phyloP scores from a whole-genome alignment of 2,888 invertebrate genomes.

The Pheosia tremula region DNA sequence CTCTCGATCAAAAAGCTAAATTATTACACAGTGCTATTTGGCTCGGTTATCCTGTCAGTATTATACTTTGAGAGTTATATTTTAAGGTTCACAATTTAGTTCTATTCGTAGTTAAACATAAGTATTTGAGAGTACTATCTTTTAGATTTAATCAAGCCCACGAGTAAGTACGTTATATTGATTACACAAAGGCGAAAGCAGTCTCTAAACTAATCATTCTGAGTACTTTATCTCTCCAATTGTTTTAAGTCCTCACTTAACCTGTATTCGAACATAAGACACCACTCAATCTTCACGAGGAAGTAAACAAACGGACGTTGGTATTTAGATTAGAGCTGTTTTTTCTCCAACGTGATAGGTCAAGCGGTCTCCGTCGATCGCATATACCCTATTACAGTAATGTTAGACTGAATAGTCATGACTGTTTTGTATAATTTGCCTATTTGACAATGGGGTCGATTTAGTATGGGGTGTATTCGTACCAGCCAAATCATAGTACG shows the following conservation, averaged over 20 bases:
- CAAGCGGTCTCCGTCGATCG: constrained; percentile 9
- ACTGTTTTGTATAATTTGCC: not conserved
- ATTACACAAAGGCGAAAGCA: not conserved
- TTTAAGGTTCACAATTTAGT: too few relatives aligned
- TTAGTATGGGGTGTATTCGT: too few relatives aligned
- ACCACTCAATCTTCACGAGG: constrained; percentile 28
- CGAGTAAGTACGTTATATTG: not conserved
- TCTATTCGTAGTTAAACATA: too few relatives aligned
- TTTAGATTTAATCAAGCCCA: too few relatives aligned
- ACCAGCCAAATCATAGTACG: too few relatives aligned
- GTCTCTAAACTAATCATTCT: not conserved
- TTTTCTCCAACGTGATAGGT: constrained; percentile 23
- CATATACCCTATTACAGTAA: constrained; percentile 11
- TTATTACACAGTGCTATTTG: too few relatives aligned
- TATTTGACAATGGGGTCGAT: not conserved
- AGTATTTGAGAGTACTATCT: too few relatives aligned
- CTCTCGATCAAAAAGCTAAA: too few relatives aligned
- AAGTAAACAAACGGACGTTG: constrained; percentile 24
- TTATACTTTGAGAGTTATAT: too few relatives aligned
- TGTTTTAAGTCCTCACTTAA: constrained; percentile 17
- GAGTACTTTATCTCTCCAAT: constrained; percentile 6
- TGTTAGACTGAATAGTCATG: constrained; percentile 8
- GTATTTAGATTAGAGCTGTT: constrained; percentile 20
- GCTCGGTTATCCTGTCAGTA: too few relatives aligned
- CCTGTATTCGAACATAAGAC: constrained; percentile 21